Evolutionary conservation across 2,113 vertebrate genomes (phyloP).

Genomic region (Engraulis encrasicolus): DNA sequence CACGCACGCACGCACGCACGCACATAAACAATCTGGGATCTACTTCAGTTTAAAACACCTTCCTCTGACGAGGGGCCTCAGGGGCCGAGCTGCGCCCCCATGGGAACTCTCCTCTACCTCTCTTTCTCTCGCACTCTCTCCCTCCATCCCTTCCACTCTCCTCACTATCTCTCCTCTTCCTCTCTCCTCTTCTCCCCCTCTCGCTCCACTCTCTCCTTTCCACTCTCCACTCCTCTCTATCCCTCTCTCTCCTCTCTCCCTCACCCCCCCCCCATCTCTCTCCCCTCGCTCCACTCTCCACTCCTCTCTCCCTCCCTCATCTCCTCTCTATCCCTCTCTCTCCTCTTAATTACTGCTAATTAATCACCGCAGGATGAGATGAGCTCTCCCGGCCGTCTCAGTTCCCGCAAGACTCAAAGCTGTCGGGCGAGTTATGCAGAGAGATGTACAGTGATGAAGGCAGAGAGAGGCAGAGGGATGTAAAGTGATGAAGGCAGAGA

Average conservation of each 20-base stretch:
- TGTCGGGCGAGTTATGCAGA: not conserved
- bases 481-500: too few species aligned
- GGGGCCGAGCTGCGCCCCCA: conserved; percentile 18
- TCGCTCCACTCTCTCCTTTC: too few species aligned
- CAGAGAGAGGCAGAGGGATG: not conserved
- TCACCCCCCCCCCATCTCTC: too few species aligned
- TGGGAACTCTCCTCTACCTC: too few species aligned
- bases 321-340: not conserved
- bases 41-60: not conserved
- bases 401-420: conserved; percentile 14
- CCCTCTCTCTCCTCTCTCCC: too few species aligned
- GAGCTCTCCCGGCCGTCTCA: conserved; percentile 18
- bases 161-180: conserved; percentile 7
- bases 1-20: too few species aligned
- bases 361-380: conserved; percentile 43
- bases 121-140: not conserved
- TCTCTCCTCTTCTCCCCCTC: too few species aligned
- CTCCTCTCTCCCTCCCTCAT: not conserved
- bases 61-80: not conserved
- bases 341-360: conserved; percentile 46
- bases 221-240: too few species aligned
- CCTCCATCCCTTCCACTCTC: too few species aligned
- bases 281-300: too few species aligned
- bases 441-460: not conserved
- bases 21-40: too few species aligned